Conservation (phyloP, 2,113 vertebrate genomes). For the Epinephelus fuscoguttatus region DNA sequence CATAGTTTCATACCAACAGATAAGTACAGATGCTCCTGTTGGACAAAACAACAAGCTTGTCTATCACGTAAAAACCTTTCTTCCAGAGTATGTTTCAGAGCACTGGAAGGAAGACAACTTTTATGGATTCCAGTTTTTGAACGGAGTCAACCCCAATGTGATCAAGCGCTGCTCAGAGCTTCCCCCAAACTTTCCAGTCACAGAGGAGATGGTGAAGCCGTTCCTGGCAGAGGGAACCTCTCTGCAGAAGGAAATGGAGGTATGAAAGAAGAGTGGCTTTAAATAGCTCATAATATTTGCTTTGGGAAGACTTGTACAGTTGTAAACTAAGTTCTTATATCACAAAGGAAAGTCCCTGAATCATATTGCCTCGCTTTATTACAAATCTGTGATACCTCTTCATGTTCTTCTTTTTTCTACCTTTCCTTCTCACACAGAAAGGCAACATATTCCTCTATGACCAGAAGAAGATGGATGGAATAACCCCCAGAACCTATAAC, state of each 20-base stretch:
- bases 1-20: not conserved
- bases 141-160: slow-evolving; percentile 89
- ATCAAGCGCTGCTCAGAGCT: slow-evolving; percentile 87
- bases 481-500: slow-evolving; percentile 51
- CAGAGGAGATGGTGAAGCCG: slow-evolving; percentile 88
- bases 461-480: slow-evolving; percentile 82
- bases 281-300: not conserved
- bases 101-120: slow-evolving; percentile 88
- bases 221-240: slow-evolving; percentile 85
- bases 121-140: slow-evolving; percentile 93
- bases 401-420: not conserved
- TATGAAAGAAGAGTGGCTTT: slow-evolving; percentile 62
- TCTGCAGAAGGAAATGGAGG: slow-evolving; percentile 88
- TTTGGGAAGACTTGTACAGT: no score
- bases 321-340: not conserved
- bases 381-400: not conserved
- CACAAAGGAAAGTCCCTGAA: not conserved
- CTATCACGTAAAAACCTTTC: not conserved
- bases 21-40: not conserved
- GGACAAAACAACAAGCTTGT: not conserved
- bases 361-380: not conserved
- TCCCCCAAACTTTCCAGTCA: slow-evolving; percentile 90
- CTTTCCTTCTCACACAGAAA: slow-evolving; percentile 71
- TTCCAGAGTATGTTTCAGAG: slow-evolving; percentile 87
- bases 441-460: slow-evolving; percentile 88